Evolutionary conservation across 2,888 invertebrate species (phyloP), one percentile per base, ranked within the genome.

Genomic region (Leptinotarsa juncta): DNA sequence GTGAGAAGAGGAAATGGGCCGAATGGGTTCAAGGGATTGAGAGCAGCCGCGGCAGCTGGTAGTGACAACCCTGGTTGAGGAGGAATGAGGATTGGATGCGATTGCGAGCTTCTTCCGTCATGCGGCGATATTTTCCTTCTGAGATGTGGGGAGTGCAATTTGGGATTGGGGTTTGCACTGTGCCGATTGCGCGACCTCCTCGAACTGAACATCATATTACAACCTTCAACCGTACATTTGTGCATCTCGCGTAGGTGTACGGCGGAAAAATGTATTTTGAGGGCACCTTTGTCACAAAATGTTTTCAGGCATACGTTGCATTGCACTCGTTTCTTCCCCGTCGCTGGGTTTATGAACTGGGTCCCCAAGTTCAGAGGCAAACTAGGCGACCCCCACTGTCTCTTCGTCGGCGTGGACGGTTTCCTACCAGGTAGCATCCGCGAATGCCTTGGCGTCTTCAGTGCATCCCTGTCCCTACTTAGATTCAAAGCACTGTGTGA

Each of bases 231-330:
- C 0, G 99, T 98, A 87, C 99, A 99, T 89, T 97, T 97, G 89
- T 99, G 99, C 99, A 99, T 99, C 90, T 99, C 99, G 57, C 98
- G 93, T 76, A 99, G 89, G 87, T 99, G 99, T 14, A 99, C 99
- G 0, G 99, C 99, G 69, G 98, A 98, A 86, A 98, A 99, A 88
- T 99, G 99, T 10, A 99, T 99, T 89, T 99, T 99, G 32, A 99
- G 90, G 1, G 99, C 99, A 77, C 99, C 99, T 90, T 99, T 99
- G 90, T 99, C 99, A 91, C 99, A 99, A 89, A 99, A 99, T 18
- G 99, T 99, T 89, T 99, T 99, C 77, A 98, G 90, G 87, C 99
- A 99, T 60, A 98, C 97, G 84, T 98, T 97, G 88, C 99, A 99
- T 87, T 98, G 97, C 3, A 99, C 98, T 79, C 99, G 92, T 86